Evolutionary conservation across 1,140 invertebrate species (phyloP).

Genomic region (Drosophila teissieri): DNA sequence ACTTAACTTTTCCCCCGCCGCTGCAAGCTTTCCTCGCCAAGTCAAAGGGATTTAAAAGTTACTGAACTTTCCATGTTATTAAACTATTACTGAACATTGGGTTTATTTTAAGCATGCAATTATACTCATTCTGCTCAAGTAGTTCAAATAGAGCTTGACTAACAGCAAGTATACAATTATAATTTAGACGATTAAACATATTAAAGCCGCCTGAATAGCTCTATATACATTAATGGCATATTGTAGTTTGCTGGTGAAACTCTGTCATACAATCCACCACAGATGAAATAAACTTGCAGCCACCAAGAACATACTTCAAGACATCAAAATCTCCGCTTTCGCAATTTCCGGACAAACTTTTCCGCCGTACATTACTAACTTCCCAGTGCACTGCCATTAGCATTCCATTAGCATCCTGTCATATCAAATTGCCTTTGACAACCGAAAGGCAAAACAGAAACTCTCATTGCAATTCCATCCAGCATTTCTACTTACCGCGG

Average conservation of each 20-base stretch:
- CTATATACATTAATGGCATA: background rate
- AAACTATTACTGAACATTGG: too few relatives aligned
- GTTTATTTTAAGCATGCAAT: too few relatives aligned
- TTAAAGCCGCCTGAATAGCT: too few relatives aligned
- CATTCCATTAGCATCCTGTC: conserved; percentile 51
- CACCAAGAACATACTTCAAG: background rate
- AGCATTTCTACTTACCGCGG: conserved; percentile 55
- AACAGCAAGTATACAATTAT: too few relatives aligned
- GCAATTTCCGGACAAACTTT: conserved; percentile 33
- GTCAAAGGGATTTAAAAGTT: background rate
- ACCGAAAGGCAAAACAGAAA: conserved; percentile 1
- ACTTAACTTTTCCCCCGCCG: background rate
- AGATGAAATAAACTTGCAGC: background rate
- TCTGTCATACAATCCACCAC: background rate
- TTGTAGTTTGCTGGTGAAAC: background rate
- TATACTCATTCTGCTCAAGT: too few relatives aligned
- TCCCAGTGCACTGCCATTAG: conserved; percentile 33
- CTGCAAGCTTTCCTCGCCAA: background rate
- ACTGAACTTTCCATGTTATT: background rate
- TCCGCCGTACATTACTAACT: conserved; percentile 7
- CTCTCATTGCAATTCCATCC: conserved; percentile 11
- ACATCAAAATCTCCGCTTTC: background rate
- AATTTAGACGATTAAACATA: too few relatives aligned
- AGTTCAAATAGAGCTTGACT: too few relatives aligned
- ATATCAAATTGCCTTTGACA: conserved; percentile 43